phyloP scores from a whole-genome alignment of 2,797 vertebrate species.

The Sebastes nivosus region DNA sequence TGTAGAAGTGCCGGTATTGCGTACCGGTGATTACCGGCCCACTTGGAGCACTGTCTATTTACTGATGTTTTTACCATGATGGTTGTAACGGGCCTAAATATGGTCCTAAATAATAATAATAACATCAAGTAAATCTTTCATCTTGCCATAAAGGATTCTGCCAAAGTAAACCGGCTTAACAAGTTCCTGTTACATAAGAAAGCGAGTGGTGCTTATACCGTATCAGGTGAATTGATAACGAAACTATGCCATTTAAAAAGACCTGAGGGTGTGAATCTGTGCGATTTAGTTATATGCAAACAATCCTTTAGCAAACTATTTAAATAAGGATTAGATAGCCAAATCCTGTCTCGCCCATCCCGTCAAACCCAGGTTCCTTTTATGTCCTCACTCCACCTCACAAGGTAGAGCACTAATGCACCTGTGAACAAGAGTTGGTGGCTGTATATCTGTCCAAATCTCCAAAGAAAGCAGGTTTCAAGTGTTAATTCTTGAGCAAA shows the following conservation, averaged over 20 bases:
- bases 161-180: neutral
- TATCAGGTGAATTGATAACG: neutral
- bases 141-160: neutral
- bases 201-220: neutral
- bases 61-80: neutral
- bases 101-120: neutral
- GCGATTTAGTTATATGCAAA: neutral
- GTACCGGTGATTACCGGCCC: too few species aligned
- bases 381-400: neutral
- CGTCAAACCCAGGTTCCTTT: neutral
- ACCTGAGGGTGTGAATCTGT: neutral
- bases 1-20: too few species aligned
- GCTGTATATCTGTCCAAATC: too few species aligned
- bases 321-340: neutral
- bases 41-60: too few species aligned
- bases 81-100: too few species aligned
- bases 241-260: neutral
- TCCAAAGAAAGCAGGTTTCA: neutral
- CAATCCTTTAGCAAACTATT: neutral
- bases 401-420: neutral
- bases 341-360: neutral
- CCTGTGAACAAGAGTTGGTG: neutral
- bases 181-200: neutral
- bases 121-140: neutral
- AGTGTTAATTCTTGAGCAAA: neutral